Base-by-base conservation (phyloP, 1,140 invertebrate genomes). In the Eupeodes corollae region DNA sequence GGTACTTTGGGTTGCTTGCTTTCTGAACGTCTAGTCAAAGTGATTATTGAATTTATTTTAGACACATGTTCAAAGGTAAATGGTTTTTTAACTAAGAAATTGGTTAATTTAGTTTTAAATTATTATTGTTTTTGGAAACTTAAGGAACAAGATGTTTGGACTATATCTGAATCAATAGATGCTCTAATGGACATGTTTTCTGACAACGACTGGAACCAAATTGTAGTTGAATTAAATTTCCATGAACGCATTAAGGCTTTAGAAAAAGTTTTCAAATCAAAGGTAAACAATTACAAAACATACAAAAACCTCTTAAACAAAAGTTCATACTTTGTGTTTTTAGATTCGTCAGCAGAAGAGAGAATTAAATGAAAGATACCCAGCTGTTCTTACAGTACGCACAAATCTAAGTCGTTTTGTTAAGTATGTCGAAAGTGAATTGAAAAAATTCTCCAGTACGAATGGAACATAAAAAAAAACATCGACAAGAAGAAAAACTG, bases 111-210 rank as follows among this genome's bases (percentile, higher is more conserved):
- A 13, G 3, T 6, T 15, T 3, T 18, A 37, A 37, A 16, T 14
- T 3, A 37, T 3, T 14, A 14, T 37, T 37, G 15, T 14, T 42
- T 42, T 13, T 42, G 3, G 33, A n/a, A 16, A 16, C 45, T 54
- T 3, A 37, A 52, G 19, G 61, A 64, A 37, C 42, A 58, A 10
- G 76, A 81, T 52, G 72, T 83, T 5, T 83, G 81, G 79, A 74
- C 85, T 0, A 67, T 79, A 12, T 82, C 84, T 19, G 86, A 88
- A 68, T 75, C 80, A 14, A 61, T 88, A 13, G 85, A 88, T 61
- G 76, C 79, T 12, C 56, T 87, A 42, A 82, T 88, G 67, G 86
- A 88, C 63, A 73, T 88, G 35, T 88, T 83, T 67, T 75, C 80
- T 2, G 83, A 86, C 63, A 85, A 88, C 60, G 77, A 83, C 53